phyloP scores from a whole-genome alignment of 2,888 invertebrate species.

The Pseudeuparius sepicola region DNA sequence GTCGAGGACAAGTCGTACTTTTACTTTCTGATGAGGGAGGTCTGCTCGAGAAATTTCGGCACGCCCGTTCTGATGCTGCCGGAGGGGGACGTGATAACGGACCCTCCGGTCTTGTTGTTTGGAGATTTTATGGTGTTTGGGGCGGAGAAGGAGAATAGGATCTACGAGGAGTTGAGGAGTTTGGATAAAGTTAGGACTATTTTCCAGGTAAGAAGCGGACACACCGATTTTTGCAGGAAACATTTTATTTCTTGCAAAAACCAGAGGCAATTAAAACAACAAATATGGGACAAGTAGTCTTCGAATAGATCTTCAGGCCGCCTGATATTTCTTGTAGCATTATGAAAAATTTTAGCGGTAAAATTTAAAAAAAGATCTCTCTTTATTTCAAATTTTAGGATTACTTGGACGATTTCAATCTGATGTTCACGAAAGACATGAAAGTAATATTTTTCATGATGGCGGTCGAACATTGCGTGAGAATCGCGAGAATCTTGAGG shows the following conservation, averaged over 20 bases:
- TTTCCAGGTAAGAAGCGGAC: conserved; percentile 51
- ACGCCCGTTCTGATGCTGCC: conserved; percentile 51
- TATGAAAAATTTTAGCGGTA: too few relatives aligned
- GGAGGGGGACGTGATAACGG: conserved; percentile 47
- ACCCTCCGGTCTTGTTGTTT: conserved; percentile 56
- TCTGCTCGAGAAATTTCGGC: conserved; percentile 55
- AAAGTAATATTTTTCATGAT: conserved; percentile 80
- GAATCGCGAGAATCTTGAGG: conserved; percentile 73
- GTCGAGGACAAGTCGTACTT: conserved; percentile 73
- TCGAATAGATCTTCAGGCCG: too few relatives aligned
- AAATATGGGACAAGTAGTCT: too few relatives aligned
- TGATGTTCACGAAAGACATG: conserved; percentile 68
- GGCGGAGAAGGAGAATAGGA: conserved; percentile 57
- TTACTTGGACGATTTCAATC: conserved; percentile 77
- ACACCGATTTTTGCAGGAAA: too few relatives aligned
- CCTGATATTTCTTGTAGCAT: too few relatives aligned
- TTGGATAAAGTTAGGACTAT: conserved; percentile 58
- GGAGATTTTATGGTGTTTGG: conserved; percentile 78
- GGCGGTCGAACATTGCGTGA: conserved; percentile 79
- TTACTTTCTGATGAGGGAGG: conserved; percentile 56
- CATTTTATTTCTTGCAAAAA: too few relatives aligned
- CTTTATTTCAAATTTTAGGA: conserved; percentile 43
- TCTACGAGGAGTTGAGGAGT: conserved; percentile 77
- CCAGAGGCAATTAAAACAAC: too few relatives aligned
- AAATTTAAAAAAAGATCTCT: too few relatives aligned